Evolutionary conservation across 2,888 invertebrate species (phyloP), one percentile per base, ranked within the genome.

Genomic region (Diplazon laetatorius): DNA sequence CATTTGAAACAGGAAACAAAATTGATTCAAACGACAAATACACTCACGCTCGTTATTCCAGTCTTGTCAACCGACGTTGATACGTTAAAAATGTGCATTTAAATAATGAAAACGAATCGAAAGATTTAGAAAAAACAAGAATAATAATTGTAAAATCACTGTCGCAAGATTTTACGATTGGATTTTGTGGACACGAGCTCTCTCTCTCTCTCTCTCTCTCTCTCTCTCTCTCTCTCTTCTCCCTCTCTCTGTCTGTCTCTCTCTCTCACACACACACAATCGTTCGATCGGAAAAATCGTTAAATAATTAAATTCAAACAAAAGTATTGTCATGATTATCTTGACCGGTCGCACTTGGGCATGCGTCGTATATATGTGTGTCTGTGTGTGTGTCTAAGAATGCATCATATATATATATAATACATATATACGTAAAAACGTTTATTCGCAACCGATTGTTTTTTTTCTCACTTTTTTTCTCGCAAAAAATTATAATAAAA

Each of bases 341-440:
- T 73, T 55, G 63, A 62, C 71, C 71, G 72, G 63, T 68, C 39
- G 73, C 50, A 66, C 55, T 57, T 50, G 57, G 55, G 42, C 73
- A 65, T 55, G 62, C 62, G 60, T 42, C 42, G 52, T 42, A 12
- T 62, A 14, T 71, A 18, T 69, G 52, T 42, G 6, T 62, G 22
- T 71, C n/a, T 69, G 52, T 42, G 6, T 62, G 22, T 71, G 20
- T 69, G 30, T 55, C 9, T 55, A 63, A 59, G 46, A 70, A 62
- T 66, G 60, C 44, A 62, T 60, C 52, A n/a, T n/a, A n/a, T n/a
- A n/a, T n/a, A n/a, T n/a, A n/a, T n/a, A n/a, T n/a, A n/a, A n/a
- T n/a, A n/a, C n/a, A n/a, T n/a, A 65, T 63, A 74, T 63, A 75
- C 62, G 60, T 50, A 65, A 60, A 63, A 75, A 75, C 70, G 37